Conservation (phyloP, 2,113 vertebrate species). For the Nothobranchius kuhntae region DNA sequence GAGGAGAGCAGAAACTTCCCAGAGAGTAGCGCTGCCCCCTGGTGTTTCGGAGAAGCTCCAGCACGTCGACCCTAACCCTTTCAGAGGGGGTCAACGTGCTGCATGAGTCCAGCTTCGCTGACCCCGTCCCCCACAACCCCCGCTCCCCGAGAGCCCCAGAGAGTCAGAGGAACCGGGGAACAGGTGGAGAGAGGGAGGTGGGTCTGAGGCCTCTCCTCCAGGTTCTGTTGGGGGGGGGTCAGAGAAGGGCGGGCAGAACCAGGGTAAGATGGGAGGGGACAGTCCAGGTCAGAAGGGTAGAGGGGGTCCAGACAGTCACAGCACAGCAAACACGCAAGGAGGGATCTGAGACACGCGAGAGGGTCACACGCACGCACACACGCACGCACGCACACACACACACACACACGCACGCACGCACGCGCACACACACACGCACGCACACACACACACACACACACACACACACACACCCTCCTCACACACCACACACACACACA, state of each 20-base stretch:
- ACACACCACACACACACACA: too few relatives aligned
- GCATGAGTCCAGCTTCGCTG: conserved; percentile 63
- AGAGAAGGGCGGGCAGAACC: conserved; percentile 37
- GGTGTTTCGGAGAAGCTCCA: conserved; percentile 55
- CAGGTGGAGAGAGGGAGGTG: conserved; percentile 48
- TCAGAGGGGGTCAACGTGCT: conserved; percentile 69
- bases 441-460: too few relatives aligned
- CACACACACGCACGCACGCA: too few relatives aligned
- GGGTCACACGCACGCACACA: conserved; percentile 40
- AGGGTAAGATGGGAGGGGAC: conserved; percentile 37
- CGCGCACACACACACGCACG: too few relatives aligned
- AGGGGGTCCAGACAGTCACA: conserved; percentile 57
- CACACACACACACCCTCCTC: too few relatives aligned
- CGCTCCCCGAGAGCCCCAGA: neutral
- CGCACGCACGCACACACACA: conserved; percentile 19
- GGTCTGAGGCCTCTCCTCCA: conserved; percentile 61
- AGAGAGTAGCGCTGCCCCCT: conserved; percentile 24
- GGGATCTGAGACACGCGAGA: conserved; percentile 69
- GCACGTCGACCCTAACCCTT: conserved; percentile 52
- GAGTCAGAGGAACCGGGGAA: conserved; percentile 6
- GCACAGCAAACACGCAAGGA: conserved; percentile 76
- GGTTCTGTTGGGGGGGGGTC: conserved; percentile 45
- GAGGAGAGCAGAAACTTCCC: conserved; percentile 8
- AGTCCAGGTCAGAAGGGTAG: conserved; percentile 43
- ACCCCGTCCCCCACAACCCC: conserved; percentile 24